Evolutionary conservation across 2,113 vertebrate species (phyloP).

Genomic region (Eurystomus gularis): DNA sequence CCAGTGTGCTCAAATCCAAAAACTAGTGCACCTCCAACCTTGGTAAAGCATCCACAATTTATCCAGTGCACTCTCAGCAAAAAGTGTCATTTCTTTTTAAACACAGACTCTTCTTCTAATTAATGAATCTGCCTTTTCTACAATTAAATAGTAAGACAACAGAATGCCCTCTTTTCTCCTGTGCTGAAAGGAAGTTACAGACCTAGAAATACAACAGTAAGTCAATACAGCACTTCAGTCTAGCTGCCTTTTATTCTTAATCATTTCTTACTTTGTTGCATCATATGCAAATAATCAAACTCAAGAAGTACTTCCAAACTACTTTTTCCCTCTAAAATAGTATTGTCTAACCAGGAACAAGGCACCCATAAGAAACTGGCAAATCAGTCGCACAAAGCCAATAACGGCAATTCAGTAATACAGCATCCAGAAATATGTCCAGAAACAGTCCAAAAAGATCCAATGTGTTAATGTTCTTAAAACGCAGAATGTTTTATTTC

Average conservation of each 20-base stretch:
- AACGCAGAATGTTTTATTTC: neutral
- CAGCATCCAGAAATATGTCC: accelerated
- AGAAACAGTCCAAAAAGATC: neutral
- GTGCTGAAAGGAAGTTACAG: neutral
- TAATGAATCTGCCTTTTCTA: neutral
- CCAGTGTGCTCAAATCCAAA: neutral
- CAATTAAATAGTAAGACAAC: neutral
- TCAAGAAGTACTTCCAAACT: neutral
- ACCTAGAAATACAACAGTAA: neutral
- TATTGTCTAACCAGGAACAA: neutral
- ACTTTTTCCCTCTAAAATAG: neutral
- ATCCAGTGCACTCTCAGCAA: neutral
- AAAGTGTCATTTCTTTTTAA: neutral
- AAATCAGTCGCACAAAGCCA: neutral
- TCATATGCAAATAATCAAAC: neutral
- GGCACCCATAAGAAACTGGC: neutral
- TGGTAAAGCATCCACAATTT: neutral
- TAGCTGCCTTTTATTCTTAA: neutral
- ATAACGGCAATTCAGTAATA: neutral
- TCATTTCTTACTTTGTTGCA: neutral
- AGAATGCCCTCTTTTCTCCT: neutral
- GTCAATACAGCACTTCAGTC: neutral
- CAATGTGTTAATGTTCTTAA: neutral
- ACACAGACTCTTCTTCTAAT: neutral
- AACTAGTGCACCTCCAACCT: neutral